Evolutionary conservation across 2,113 vertebrate species (phyloP), one percentile per base, ranked within the genome.

Genomic region (Barnardius zonarius): DNA sequence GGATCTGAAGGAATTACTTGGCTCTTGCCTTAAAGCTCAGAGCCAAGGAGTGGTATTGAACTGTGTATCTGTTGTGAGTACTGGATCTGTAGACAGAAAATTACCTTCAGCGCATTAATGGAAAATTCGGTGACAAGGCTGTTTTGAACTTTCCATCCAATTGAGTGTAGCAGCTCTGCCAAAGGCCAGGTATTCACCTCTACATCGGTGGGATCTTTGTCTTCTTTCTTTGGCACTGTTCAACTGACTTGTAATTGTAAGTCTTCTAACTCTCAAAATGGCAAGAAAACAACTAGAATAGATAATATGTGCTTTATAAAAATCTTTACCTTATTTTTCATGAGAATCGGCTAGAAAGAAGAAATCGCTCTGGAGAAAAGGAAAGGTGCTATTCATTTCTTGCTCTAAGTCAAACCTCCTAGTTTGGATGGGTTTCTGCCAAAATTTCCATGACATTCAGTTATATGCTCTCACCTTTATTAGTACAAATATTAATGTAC

Each of bases 341-440:
- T 6, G 61, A 49, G 54, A 90, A 48, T 95, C 62, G 69, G 22
- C 27, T n/a, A 87, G 59, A 41, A 96, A 92, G 64, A 59, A 78
- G 51, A 63, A 31, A 30, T 90, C 91, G 68, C 24, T 84, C 63
- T 66, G 54, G 43, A 82, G 75, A 43, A 94, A 92, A 83, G 90
- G 88, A 69, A 95, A 95, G 77, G 27, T 69, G 67, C 41, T 33
- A 37, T 82, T 97, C 28, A 68, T 92, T 95, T 83, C 51, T 88
- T 93, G 27, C 49, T 93, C 20, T 51, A 35, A 90, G 62, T 68
- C 51, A 90, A 83, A 95, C n/a, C 18, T 74, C 64, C 33, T 31
- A 10, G 44, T 83, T 77, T 87, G 54, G 22, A 86, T 88, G 74
- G 61, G 88, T 95, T 91, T 92, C 62, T 87, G 51, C 39, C 39